Conservation (phyloP, 2,797 vertebrate species). For the Acropternis orthonyx region DNA sequence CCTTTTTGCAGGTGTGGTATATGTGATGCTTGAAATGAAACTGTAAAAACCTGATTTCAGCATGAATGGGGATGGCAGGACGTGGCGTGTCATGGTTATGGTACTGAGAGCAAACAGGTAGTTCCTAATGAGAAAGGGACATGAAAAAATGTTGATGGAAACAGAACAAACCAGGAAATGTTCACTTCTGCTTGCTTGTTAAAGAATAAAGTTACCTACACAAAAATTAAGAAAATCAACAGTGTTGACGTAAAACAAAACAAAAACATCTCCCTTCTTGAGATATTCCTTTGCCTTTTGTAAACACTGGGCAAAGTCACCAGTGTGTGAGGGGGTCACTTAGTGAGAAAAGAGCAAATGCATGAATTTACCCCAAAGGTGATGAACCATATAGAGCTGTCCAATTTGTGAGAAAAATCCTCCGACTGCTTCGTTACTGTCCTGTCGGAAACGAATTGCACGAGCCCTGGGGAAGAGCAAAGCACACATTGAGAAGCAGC, state of each 20-base stretch:
- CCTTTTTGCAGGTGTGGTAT: neutral
- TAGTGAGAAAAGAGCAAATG: neutral
- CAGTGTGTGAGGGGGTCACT: neutral
- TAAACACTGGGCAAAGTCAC: neutral
- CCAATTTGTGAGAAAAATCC: slow-evolving; percentile 98
- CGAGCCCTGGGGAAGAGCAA: slow-evolving; percentile 84
- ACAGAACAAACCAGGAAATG: neutral
- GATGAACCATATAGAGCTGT: slow-evolving; percentile 94
- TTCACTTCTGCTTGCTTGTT: neutral
- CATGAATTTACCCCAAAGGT: slow-evolving; percentile 89
- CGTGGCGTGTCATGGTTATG: neutral
- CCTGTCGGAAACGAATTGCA: slow-evolving; percentile 91
- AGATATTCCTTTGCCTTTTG: neutral
- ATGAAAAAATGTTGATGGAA: neutral
- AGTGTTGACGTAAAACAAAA: neutral
- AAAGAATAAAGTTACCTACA: neutral
- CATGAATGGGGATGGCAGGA: neutral
- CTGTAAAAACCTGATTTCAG: neutral
- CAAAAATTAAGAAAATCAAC: neutral
- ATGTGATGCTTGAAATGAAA: neutral
- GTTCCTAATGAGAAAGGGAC: neutral
- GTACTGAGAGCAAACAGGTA: neutral
- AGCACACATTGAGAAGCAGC: neutral
- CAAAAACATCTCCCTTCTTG: neutral
- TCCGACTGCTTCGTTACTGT: slow-evolving; percentile 88